Base-by-base conservation (phyloP, 2,113 vertebrate genomes). In the Xenus cinereus region DNA sequence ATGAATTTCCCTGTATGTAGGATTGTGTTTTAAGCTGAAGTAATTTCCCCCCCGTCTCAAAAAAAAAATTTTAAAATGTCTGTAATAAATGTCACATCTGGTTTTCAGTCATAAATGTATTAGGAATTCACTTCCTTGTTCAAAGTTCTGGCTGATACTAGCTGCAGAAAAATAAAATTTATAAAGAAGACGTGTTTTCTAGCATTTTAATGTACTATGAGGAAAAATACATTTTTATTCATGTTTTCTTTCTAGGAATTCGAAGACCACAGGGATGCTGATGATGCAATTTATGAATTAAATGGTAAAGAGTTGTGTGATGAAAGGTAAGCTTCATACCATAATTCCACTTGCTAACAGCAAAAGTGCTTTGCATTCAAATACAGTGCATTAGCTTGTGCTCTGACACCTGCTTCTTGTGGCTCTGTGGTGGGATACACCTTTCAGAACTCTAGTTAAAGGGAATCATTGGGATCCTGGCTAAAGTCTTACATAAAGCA, bases 251-350 rank as follows among this genome's bases (percentile, higher is more conserved):
- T n/a, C 9, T 92, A 99, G 99, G 99, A 99, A 83, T 99, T 99
- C 10, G 99, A 99, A 94, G 99, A 99, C 95, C 98, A 99, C 96
- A 98, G 99, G 96, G 99, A 99, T 96, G 99, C 99, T 68, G 99
- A 99, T 94, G 99, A 99, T 95, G 99, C 99, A 0, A 99, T 99
- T 62, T 99, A 99, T 79, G 99, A 99, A 95, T 84, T 99, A 63
- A 99, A 99, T 51, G 99, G 99, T 50, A 99, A 99, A 97, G 99
- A 99, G 83, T 63, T 99, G 80, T 99, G 99, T 96, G 99, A 98
- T 97, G 99, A 99, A 98, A 98, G 99, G 99, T 99, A 90, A 87
- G 64, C 4, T 2, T 53, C 35, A 35, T 59, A 50, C 11, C 10
- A 2, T 69, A 27, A 43, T 84, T 76, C 64, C 45, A 8, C 9